Conservation (phyloP, 1,140 invertebrate genomes). For the Achroia grisella region DNA sequence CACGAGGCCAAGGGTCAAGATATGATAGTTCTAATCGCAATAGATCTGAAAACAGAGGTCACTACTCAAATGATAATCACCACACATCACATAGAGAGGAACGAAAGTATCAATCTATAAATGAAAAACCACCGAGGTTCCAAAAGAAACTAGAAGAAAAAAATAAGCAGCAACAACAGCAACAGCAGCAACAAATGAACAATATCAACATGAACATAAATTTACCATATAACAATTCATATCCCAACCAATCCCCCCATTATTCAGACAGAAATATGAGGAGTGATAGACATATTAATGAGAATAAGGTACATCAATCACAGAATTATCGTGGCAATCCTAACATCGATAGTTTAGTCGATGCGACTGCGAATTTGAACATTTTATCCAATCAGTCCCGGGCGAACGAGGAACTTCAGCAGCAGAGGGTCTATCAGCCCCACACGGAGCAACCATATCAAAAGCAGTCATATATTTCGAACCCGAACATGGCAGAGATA, state of each 20-base stretch:
- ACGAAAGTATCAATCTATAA: conserved; percentile 57
- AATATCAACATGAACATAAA: conserved; percentile 32
- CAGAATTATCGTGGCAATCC: conserved; percentile 41
- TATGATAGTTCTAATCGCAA: conserved; percentile 49
- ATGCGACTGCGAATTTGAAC: conserved; percentile 57
- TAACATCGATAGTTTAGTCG: conserved; percentile 55
- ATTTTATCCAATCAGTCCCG: conserved; percentile 43
- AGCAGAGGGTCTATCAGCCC: conserved; percentile 27
- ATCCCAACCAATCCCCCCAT: conserved; percentile 36
- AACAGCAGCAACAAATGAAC: conserved; percentile 29
- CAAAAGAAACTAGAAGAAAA: conserved; percentile 69
- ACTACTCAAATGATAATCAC: conserved; percentile 48
- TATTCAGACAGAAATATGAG: conserved; percentile 46
- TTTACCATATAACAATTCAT: conserved; percentile 45
- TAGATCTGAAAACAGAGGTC: conserved; percentile 39
- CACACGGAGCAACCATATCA: conserved; percentile 36
- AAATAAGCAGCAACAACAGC: conserved; percentile 58
- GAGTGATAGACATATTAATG: conserved; percentile 37
- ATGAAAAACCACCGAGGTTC: conserved; percentile 69
- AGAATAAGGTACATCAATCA: conserved; percentile 34
- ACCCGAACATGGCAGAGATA: conserved; percentile 38
- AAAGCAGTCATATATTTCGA: conserved; percentile 36
- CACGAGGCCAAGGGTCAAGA: conserved; percentile 40
- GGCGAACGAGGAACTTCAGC: conserved; percentile 30
- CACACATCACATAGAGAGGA: conserved; percentile 50